Base-by-base conservation (phyloP, 2,113 vertebrate genomes). In the Xyrauchen texanus region DNA sequence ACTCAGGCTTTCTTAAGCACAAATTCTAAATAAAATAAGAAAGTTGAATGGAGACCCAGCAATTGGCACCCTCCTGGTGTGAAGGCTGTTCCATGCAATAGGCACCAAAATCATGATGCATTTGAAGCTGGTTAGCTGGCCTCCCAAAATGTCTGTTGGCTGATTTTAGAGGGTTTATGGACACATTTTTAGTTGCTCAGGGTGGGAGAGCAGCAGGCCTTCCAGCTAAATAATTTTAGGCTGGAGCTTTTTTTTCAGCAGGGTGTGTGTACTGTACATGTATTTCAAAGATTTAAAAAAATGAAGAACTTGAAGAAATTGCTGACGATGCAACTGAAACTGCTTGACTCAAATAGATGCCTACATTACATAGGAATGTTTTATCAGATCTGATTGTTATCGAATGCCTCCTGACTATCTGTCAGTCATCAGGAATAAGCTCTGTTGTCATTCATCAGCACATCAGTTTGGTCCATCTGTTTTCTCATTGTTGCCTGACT, bases 401-500 rank as follows among this genome's bases (percentile, higher is more conserved):
- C 51, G 51, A 12, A 34, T 65, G 13, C 12, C 42, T 65, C 21
- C 73, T 65, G 73, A 49, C 73, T 76, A 65, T 76, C 73, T 65
- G 16, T 65, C 73, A 76, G 61, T 76, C 49, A 76, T 76, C 73
- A 8, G 34, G 62, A 12, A 76, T 51, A 6, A 76, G 21, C 73
- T 13, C 12, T 21, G 12, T 76, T 65, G 8, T 64, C 47, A 65
- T 53, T 76, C 61, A 76, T 64, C 73, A 76, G 46, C 5, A 53
- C 13, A 65, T 64, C 73, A 76, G 46, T 8, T 65, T 42, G 53
- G 49, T 75, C 72, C 60, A 75, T 75, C 72, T 75, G 72, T 75
- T 52, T 44, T 76, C 21, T 64, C 61, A 64, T 52, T 42, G 47
- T 64, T 76, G 61, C 34, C 61, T 76, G 47, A 65, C 61, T 76